A percentile compares a stretch with the other conserved stretches of the same genome.
phyloP scores from a whole-genome alignment of 2,797 vertebrate species.

The Emydoidea blandingii region DNA sequence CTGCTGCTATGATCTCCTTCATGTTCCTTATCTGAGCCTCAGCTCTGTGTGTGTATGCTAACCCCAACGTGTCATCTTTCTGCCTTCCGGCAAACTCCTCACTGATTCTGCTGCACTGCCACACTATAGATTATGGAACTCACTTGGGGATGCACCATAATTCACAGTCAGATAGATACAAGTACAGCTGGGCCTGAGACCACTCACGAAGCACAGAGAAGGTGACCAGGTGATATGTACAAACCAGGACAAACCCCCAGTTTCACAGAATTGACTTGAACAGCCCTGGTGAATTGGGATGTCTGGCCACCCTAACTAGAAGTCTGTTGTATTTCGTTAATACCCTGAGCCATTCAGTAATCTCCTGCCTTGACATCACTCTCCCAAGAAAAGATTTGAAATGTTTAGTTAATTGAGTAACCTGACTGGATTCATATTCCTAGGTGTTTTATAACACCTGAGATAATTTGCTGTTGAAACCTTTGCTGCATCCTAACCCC shows the following conservation, averaged over 20 bases:
- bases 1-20: background rate
- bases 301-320: background rate
- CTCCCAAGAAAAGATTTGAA: background rate
- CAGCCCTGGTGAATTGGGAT: background rate
- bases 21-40: background rate
- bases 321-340: background rate
- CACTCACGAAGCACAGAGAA: background rate
- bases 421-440: background rate
- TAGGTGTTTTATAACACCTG: background rate
- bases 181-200: background rate
- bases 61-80: background rate
- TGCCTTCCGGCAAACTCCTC: background rate
- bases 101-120: background rate
- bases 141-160: background rate
- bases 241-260: background rate
- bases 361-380: background rate
- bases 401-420: background rate
- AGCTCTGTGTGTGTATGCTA: accelerated
- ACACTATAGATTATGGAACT: background rate
- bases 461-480: background rate
- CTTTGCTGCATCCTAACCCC: background rate
- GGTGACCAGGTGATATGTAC: background rate
- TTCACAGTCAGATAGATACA: background rate
- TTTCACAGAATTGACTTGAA: background rate
- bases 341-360: background rate